These are phyloP conservation scores for Xiphophorus birchmanni DNA, from an alignment of 2,797 vertebrate genomes.

Conservation along the genomic window DNA sequence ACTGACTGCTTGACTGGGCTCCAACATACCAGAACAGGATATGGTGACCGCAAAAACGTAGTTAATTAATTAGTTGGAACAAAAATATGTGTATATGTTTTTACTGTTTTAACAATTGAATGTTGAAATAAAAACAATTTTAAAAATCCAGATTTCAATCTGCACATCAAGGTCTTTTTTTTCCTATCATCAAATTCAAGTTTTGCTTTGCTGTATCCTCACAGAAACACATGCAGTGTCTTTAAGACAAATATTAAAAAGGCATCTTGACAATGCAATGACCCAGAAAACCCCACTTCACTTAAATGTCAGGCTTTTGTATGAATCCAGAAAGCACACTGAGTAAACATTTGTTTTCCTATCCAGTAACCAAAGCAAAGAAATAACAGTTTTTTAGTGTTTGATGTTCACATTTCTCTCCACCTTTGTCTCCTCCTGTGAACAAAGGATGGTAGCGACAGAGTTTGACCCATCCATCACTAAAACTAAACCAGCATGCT, in stretches of 20 bases:
- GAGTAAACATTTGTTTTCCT: conserved; percentile 41
- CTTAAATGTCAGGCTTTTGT: conserved; percentile 26
- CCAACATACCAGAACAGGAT: neutral
- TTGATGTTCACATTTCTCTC: conserved; percentile 36
- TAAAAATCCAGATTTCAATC: neutral
- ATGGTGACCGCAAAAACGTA: neutral
- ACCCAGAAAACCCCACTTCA: conserved; percentile 4
- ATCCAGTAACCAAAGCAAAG: conserved; percentile 43
- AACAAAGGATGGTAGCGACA: conserved; percentile 32
- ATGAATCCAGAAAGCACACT: conserved; percentile 32
- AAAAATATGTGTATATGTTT: neutral
- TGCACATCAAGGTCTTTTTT: neutral
- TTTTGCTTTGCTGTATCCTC: neutral
- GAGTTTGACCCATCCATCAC: conserved; percentile 42
- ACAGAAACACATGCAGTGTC: conserved; percentile 17
- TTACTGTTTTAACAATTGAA: neutral
- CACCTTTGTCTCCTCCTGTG: conserved; percentile 32
- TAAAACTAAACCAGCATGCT: conserved; percentile 24
- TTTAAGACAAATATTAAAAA: conserved; percentile 3
- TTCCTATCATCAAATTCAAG: conserved; percentile 13
- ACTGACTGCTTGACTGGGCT: neutral
- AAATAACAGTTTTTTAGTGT: conserved; percentile 37
- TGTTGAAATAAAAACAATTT: neutral
- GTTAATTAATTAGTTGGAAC: neutral
- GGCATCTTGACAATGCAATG: conserved; percentile 20